Evolutionary conservation across 2,113 vertebrate genomes (phyloP).

Genomic region (Pimephales promelas): DNA sequence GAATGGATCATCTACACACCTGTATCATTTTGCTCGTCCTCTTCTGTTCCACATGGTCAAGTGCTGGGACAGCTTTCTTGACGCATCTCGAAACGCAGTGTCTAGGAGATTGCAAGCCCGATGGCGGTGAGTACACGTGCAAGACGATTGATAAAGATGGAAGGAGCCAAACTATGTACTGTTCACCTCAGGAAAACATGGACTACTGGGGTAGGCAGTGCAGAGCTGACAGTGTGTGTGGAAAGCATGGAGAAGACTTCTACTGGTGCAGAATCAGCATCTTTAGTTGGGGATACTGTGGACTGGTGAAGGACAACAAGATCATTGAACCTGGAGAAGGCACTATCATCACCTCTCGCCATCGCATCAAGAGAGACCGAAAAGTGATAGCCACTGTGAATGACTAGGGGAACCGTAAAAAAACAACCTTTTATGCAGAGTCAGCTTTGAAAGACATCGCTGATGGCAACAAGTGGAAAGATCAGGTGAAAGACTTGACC

Average conservation of each 20-base stretch:
- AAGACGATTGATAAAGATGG: background rate
- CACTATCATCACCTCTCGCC: too few relatives aligned
- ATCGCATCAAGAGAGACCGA: too few relatives aligned
- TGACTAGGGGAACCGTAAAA: too few relatives aligned
- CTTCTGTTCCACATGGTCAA: background rate
- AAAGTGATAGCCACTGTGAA: too few relatives aligned
- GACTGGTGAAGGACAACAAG: background rate
- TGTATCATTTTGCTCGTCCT: background rate
- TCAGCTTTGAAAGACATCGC: too few relatives aligned
- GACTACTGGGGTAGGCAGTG: background rate
- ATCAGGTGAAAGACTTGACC: background rate
- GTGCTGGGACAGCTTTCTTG: background rate
- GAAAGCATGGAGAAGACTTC: background rate
- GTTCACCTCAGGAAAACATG: background rate
- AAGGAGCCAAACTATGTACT: background rate
- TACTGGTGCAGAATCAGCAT: background rate
- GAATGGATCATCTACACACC: background rate
- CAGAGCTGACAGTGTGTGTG: background rate
- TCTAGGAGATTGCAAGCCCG: background rate
- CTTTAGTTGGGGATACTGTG: constrained; percentile 1
- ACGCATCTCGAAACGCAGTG: background rate
- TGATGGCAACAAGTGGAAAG: too few relatives aligned
- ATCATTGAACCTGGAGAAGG: too few relatives aligned
- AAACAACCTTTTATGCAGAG: too few relatives aligned
- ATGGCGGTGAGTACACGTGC: background rate